Base-by-base conservation (phyloP, 2,113 vertebrate species). In the Festucalex cinctus region DNA sequence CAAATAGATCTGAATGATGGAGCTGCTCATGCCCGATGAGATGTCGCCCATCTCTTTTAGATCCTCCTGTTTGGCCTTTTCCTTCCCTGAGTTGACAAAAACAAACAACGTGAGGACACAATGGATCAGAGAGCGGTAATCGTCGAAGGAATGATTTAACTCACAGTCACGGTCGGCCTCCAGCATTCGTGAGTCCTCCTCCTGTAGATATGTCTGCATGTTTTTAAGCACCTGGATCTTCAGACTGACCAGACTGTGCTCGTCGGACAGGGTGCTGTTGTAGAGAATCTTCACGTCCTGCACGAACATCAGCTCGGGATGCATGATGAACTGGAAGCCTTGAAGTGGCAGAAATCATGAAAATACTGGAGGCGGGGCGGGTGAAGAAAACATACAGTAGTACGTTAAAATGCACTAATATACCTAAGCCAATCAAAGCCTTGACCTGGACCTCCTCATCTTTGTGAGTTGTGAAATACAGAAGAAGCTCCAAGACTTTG, bases 1-100 rank as follows among this genome's bases (percentile, higher is more conserved):
- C 81, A 99, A 93, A 92, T 99, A 99, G n/a, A 99, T 94, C 89
- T 99, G 97, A 95, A 98, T 98, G 83, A 99, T 99, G 81, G 97
- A 99, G 90, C 96, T 98, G 88, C 97, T 99, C 97, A 99, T 99
- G 81, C 97, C 97, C 56, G 97, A 98, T 65, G 97, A 98, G 89
- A 98, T 95, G 83, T 99, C 97, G 17, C 97, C 97, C 96, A 99
- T 98, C 90, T 98, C 97, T 90, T 99, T 99, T 61, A 99, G 89
- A 85, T 99, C 96, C 88, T 99, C 97, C 83, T 98, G 93, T 39
- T 98, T 98, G 39, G 95, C 91, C 83, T 96, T 85, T 44, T 95
- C 96, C 83, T 98, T 98, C 96, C 97, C 97, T 99, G 86, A 65
- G 73, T 13, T 32, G 51, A 48, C 6, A 56, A 68, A 62, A 44